A percentile compares a stretch with the other conserved stretches of the same genome.
phyloP scores from a whole-genome alignment of 30 jellyfish, hydroid and myxozoan genomes.

The Haliclystus octoradiatus region DNA sequence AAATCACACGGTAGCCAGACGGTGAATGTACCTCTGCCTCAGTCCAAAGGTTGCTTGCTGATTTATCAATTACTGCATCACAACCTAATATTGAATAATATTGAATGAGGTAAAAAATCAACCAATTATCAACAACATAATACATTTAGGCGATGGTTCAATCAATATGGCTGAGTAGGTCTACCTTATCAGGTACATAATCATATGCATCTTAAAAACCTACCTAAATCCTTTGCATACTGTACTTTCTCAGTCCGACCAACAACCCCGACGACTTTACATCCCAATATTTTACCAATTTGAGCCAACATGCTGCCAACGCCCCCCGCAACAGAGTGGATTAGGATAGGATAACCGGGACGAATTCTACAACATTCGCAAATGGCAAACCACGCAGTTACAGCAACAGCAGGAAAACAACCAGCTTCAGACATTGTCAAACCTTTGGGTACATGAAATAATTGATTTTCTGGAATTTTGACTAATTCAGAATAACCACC shows the following conservation, averaged over 20 bases:
- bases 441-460: slow-evolving; percentile 41
- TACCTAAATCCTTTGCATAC: slow-evolving; percentile 26
- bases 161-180: background rate
- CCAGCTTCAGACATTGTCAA: slow-evolving; percentile 64
- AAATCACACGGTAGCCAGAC: slow-evolving; percentile 52
- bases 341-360: slow-evolving; percentile 37
- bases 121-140: background rate
- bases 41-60: slow-evolving; percentile 44
- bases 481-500: slow-evolving; percentile 68
- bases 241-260: slow-evolving; percentile 64
- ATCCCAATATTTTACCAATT: slow-evolving; percentile 63
- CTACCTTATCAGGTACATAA: background rate
- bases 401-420: slow-evolving; percentile 68
- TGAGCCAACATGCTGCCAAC: slow-evolving; percentile 88
- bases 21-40: slow-evolving; percentile 17
- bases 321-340: slow-evolving; percentile 95
- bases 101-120: background rate
- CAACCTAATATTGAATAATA: slow-evolving; percentile 47
- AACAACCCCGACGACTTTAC: slow-evolving; percentile 82
- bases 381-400: slow-evolving; percentile 88
- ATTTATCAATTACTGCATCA: slow-evolving; percentile 77
- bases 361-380: slow-evolving; percentile 74
- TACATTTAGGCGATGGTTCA: background rate
- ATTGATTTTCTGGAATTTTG: slow-evolving; percentile 47
- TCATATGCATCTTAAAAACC: background rate